Conservation (phyloP, 2,113 vertebrate species). For the Coracopsis vasa region DNA sequence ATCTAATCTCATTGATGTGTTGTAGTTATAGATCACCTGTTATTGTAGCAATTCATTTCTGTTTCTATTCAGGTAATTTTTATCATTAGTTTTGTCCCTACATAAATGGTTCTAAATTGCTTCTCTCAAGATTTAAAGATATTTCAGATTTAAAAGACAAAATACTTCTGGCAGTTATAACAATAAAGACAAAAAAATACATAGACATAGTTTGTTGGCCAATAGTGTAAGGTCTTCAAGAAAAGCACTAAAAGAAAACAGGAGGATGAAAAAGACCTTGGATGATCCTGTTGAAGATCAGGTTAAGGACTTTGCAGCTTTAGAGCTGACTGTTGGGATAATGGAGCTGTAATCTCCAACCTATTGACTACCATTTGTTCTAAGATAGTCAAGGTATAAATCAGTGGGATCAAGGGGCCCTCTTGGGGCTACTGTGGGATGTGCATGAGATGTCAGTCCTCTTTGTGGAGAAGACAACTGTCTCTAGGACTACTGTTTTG, state of each 20-base stretch:
- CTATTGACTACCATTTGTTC: background rate
- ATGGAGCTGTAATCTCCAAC: background rate
- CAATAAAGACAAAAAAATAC: background rate
- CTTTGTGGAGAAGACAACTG: background rate
- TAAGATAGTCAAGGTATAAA: background rate
- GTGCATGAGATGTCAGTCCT: background rate
- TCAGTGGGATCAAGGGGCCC: background rate
- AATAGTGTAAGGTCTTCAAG: background rate
- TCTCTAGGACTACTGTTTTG: background rate
- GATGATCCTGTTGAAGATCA: background rate
- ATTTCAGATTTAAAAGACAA: constrained; percentile 5
- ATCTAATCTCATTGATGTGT: constrained; percentile 15
- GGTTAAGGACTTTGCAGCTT: background rate
- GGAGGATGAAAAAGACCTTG: background rate
- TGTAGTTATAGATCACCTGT: constrained; percentile 10
- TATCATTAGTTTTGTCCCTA: background rate
- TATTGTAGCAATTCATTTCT: constrained; percentile 10
- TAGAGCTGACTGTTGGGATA: background rate
- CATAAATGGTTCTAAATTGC: background rate
- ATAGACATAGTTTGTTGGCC: background rate
- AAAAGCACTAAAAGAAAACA: background rate
- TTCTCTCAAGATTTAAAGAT: background rate
- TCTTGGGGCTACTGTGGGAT: background rate
- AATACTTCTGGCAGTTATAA: background rate
- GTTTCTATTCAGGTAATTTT: background rate